Conservation (phyloP, 2,113 vertebrate species). For the Charadrius vociferus region DNA sequence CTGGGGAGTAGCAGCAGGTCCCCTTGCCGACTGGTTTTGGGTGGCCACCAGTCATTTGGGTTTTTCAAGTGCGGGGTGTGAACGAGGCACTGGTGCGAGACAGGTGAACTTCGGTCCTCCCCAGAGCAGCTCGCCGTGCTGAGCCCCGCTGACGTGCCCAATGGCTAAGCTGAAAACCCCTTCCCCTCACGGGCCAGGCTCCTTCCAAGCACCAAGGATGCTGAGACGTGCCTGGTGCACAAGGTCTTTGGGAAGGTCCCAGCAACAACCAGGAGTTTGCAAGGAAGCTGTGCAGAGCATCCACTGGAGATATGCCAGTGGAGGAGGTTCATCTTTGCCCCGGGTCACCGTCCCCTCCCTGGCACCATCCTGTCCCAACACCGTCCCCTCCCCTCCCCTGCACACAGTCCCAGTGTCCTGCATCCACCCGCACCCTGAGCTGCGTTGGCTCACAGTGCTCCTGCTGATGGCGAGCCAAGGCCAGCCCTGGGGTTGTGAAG, state of each 20-base stretch:
- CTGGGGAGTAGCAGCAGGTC: background rate
- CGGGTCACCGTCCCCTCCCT: background rate
- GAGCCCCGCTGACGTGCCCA: background rate
- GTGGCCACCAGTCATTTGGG: background rate
- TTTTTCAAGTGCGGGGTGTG: background rate
- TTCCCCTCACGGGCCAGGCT: background rate
- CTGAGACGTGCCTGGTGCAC: background rate
- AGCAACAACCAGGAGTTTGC: background rate
- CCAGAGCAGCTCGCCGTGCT: accelerated
- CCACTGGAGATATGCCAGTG: background rate
- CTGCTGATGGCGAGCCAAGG: background rate
- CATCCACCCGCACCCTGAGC: background rate
- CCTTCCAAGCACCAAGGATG: background rate
- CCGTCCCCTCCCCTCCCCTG: background rate
- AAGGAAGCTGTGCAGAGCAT: background rate
- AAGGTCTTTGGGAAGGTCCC: background rate
- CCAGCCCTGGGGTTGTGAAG: background rate
- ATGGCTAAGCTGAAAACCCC: background rate
- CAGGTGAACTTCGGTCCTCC: background rate
- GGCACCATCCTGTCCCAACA: background rate
- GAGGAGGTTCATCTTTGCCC: background rate
- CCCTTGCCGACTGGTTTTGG: background rate
- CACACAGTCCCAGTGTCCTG: background rate
- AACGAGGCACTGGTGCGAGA: background rate
- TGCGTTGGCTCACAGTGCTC: background rate